Evolutionary conservation across 1,140 invertebrate genomes (phyloP).

Genomic region (Ylistrum balloti): DNA sequence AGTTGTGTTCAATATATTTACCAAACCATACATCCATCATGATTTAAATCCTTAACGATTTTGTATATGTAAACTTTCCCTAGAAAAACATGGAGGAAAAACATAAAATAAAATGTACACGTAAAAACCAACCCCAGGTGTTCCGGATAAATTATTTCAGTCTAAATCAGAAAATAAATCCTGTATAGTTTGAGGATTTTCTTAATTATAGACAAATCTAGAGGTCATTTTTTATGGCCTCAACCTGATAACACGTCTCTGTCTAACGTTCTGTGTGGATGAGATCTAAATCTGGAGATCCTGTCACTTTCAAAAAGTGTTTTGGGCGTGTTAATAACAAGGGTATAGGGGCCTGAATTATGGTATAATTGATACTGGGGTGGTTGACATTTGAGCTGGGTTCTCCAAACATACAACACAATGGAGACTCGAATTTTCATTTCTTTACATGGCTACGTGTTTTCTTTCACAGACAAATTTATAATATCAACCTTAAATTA

Average conservation of each 20-base stretch:
- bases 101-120: background rate
- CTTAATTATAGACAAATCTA: conserved; percentile 24
- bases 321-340: background rate
- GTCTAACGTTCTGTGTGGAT: background rate
- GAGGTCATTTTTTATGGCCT: conserved; percentile 4
- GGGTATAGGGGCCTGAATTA: background rate
- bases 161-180: background rate
- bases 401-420: conserved; percentile 18
- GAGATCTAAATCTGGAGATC: conserved; percentile 21
- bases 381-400: conserved; percentile 3
- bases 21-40: too few species aligned
- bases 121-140: background rate
- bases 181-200: background rate
- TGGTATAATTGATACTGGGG: conserved; percentile 3
- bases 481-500: conserved; percentile 23
- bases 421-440: conserved; percentile 14
- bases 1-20: too few species aligned
- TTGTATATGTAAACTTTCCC: background rate
- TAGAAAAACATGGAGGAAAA: background rate
- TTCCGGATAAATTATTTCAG: background rate
- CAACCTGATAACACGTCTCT: background rate
- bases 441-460: conserved; percentile 24
- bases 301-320: conserved; percentile 34
- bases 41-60: too few species aligned
- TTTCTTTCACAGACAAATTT: conserved; percentile 36